Evolutionary conservation across 1,140 invertebrate genomes (phyloP), one percentile per base, ranked within the genome.

Genomic region (Melitaea cinxia): DNA sequence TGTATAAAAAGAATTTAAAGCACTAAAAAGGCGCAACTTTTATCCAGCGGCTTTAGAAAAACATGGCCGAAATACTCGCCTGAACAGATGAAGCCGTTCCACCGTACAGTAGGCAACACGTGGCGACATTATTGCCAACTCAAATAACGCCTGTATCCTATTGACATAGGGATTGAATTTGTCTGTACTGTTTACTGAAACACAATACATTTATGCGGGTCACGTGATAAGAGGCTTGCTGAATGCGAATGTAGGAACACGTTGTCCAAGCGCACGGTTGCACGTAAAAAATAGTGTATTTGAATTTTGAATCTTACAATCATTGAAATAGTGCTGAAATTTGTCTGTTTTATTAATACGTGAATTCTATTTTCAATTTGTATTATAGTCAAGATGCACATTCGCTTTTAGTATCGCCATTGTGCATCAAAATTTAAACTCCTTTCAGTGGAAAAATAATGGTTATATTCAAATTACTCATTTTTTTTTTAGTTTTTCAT

Each of bases 1-100:
- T 21, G 19, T 47, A 17, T 23, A 35, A 23, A 47, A 21, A 19
- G 42, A 23, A 21, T 47, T 9, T 47, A 47, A 47, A 47, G 10
- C 42, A 12, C 10, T 17, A 45, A 19, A 64, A 69, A 64, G 53
- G 19, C 37, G 26, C 35, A 53, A 57, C 54, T 64, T 56, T 64
- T 64, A 65, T 37, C 53, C 62, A 56, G 30, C 39, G 54, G 39
- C 23, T 52, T 42, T 61, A 55, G 64, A 59, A 71, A 71, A 71
- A 71, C 68, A 71, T 55, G 59, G 49, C 17, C 49, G 55, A 55
- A 71, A 71, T 68, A 47, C 42, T 71, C 65, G 61, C 60, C 56
- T 64, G 49, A 64, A 50, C 58, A 60, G 70, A 65, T 65, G 47
- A 72, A 72, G 61, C 65, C 39, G 39, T 65, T 62, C 45, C 60